Percentiles rank a stretch among this genome's conserved stretches.
Evolutionary conservation across 2,888 invertebrate genomes (phyloP).

Genomic region (Sphaerophoria taeniata): DNA sequence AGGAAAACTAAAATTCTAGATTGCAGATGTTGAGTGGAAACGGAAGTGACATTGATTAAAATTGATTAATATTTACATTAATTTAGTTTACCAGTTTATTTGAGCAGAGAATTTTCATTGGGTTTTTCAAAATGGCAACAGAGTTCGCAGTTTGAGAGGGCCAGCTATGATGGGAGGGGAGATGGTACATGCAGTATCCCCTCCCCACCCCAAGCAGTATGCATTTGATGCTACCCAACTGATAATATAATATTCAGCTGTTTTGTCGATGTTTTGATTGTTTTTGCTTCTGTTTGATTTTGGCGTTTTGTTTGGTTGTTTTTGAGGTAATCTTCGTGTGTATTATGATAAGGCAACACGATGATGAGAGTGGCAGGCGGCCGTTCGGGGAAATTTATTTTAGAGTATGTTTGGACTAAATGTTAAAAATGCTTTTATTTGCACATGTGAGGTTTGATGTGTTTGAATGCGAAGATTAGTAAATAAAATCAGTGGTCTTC

Average conservation of each 20-base stretch:
- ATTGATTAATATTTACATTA: constrained; percentile 75
- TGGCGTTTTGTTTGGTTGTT: constrained; percentile 42
- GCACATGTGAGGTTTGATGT: constrained; percentile 1
- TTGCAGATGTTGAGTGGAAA: constrained; percentile 64
- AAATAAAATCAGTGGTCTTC: constrained; percentile 37
- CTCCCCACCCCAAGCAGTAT: constrained; percentile 57
- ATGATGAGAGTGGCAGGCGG: too few relatives aligned
- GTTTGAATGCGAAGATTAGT: constrained; percentile 5
- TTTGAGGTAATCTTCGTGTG: not conserved
- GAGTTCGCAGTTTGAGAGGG: not conserved
- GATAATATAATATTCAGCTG: constrained; percentile 71
- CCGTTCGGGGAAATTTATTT: constrained; percentile 40
- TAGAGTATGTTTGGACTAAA: constrained; percentile 41
- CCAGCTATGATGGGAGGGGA: not conserved
- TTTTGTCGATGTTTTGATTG: constrained; percentile 65
- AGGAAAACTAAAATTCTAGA: constrained; percentile 46
- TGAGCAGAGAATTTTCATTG: constrained; percentile 61
- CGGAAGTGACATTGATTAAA: constrained; percentile 73
- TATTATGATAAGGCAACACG: constrained; percentile 15
- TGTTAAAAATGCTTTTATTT: constrained; percentile 46
- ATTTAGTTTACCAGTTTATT: constrained; percentile 73
- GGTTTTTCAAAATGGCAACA: constrained; percentile 1
- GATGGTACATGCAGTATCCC: not conserved
- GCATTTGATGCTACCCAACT: constrained; percentile 65
- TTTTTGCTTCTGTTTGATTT: constrained; percentile 47